These are phyloP conservation scores for Brachypterus glaber DNA, from an alignment of 2,888 invertebrate species.

Conservation along the genomic window DNA sequence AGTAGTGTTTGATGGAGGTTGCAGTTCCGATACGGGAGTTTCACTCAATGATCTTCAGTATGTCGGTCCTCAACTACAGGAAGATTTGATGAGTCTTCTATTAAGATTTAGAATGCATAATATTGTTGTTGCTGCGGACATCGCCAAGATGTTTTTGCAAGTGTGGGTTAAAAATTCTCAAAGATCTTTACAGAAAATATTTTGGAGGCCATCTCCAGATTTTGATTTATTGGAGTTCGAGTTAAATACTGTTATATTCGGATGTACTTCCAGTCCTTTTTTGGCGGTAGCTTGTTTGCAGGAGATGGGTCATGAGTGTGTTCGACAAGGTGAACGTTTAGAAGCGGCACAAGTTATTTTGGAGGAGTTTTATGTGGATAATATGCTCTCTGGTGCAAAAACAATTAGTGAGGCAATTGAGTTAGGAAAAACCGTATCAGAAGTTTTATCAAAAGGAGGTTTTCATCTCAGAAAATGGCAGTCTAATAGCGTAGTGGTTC, in stretches of 20 bases:
- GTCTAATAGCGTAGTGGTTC: conserved; percentile 2
- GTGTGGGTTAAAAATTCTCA: conserved; percentile 4
- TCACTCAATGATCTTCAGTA: conserved; percentile 12
- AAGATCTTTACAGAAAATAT: conserved; percentile 7
- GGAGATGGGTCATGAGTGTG: conserved; percentile 5
- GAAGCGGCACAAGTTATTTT: conserved; percentile 1
- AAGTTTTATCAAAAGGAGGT: conserved; percentile 1
- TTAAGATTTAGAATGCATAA: conserved; percentile 7
- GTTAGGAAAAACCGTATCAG: not conserved
- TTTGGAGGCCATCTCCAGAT: conserved; percentile 10
- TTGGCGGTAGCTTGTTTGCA: conserved; percentile 10
- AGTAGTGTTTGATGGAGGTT: conserved; percentile 12
- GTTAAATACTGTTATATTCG: conserved; percentile 9
- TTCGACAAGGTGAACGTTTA: not conserved
- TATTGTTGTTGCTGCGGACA: conserved; percentile 11
- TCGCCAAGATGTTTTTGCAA: conserved; percentile 12
- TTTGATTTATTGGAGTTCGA: conserved; percentile 1
- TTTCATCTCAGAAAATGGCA: conserved; percentile 7
- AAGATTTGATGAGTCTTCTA: conserved; percentile 9
- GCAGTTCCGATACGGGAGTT: conserved; percentile 5
- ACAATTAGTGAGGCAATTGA: conserved; percentile 3
- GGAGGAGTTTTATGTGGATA: conserved; percentile 11
- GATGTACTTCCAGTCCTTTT: conserved; percentile 4
- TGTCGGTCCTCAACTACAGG: conserved; percentile 13
- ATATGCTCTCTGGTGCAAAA: conserved; percentile 7